phyloP scores from a whole-genome alignment of 1,140 invertebrate species.

The Pseudomyrmex cubaensis region DNA sequence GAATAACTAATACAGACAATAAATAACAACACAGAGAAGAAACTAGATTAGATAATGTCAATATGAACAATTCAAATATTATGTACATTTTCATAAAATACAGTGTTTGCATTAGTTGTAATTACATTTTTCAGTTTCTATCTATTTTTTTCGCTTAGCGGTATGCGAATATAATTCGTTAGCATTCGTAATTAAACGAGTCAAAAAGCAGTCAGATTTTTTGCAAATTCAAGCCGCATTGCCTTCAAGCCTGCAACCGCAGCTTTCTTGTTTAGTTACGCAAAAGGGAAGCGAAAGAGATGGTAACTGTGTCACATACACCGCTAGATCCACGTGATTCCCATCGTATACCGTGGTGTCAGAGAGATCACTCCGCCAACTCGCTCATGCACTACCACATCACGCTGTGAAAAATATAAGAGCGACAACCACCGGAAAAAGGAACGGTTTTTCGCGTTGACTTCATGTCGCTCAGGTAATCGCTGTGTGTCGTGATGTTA shows the following conservation, averaged over 20 bases:
- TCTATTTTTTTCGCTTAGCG: not conserved
- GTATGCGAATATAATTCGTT: not conserved
- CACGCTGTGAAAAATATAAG: constrained; percentile 41
- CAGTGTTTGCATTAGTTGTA: not conserved
- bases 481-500: constrained; percentile 1
- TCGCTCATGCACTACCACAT: not conserved
- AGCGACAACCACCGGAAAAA: constrained; percentile 35
- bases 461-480: constrained; percentile 33
- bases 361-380: constrained; percentile 36
- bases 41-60: not conserved
- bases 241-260: not conserved
- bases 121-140: not conserved
- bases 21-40: not conserved
- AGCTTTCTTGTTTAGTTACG: constrained; percentile 28
- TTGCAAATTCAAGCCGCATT: not conserved
- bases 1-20: not conserved
- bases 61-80: not conserved
- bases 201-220: not conserved
- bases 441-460: constrained; percentile 24
- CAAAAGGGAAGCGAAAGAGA: not conserved
- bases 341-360: not conserved
- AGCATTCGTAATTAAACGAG: constrained; percentile 13
- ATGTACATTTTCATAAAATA: not conserved
- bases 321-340: not conserved
- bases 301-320: not conserved